Evolutionary conservation across 2,888 invertebrate species (phyloP).

Genomic region (Tholera decimalis): DNA sequence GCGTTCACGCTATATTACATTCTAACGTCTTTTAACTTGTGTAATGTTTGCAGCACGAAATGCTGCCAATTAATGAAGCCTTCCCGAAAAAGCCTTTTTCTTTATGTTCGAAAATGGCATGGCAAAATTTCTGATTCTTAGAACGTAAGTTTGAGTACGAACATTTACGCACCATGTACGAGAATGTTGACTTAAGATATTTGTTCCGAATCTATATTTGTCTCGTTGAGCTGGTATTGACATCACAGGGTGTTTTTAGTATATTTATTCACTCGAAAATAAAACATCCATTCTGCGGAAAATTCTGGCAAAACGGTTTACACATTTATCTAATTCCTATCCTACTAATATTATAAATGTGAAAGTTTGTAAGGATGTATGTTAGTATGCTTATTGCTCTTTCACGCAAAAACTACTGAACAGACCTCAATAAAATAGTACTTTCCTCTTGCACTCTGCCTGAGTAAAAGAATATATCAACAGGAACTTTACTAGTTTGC

Average conservation of each 20-base stretch:
- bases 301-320: neutral
- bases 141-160: neutral
- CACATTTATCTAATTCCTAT: neutral
- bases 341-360: too few species aligned
- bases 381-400: too few species aligned
- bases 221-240: slow-evolving; percentile 14
- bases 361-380: too few species aligned
- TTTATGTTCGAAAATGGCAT: neutral
- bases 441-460: too few species aligned
- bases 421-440: too few species aligned
- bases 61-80: neutral
- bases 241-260: slow-evolving; percentile 24
- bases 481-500: too few species aligned
- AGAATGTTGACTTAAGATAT: slow-evolving; percentile 21
- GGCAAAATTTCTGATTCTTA: neutral
- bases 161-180: slow-evolving; percentile 3
- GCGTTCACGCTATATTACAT: neutral
- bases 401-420: too few species aligned
- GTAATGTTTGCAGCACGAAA: neutral
- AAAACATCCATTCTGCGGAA: slow-evolving; percentile 8
- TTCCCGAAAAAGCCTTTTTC: neutral
- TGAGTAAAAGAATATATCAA: too few species aligned
- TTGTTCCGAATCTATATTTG: slow-evolving; percentile 47
- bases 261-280: slow-evolving; percentile 14
- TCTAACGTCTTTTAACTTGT: neutral